Evolutionary conservation across 2,797 vertebrate genomes (phyloP), one percentile per base, ranked within the genome.

Genomic region (Danio tinwini): DNA sequence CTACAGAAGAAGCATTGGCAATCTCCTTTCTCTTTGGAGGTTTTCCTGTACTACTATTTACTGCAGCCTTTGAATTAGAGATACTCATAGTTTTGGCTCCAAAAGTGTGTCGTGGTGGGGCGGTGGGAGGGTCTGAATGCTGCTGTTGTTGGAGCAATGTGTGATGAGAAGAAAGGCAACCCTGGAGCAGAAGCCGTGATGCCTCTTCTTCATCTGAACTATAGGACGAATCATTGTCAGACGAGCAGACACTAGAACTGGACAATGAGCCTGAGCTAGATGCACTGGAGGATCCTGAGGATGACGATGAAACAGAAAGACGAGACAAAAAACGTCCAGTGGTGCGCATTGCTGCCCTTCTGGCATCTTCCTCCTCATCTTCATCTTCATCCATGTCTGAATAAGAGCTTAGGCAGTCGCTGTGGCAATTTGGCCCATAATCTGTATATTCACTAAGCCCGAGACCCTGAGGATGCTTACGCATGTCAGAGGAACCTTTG

Each of bases 171-270:
- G 94, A 91, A 83, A 96, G 92, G 83, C 95, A 96, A 76, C 93
- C 92, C 90, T 94, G 95, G 55, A 95, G 91, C 78, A 98, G 94
- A 90, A 98, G 90, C 10, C 95, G 89, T 0, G 96, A 96, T 50
- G 96, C 96, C 42, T 96, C 96, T 39, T 98, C 97, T 49, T 98
- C 98, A 0, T 98, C 98, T 44, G 97, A 99, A 78, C 94, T 98
- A 84, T 97, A 98, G 0, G 97, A 98, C n/a, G 96, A 97, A 82
- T 99, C 98, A 0, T 99, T 98, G 85, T 98, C 97, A 0, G 97
- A 97, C 61, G 98, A 98, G 88, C 96, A 99, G 85, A 98, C 90
- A 83, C 96, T 97, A n/a, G 98, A 98, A 37, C 96, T 97, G 84
- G 97, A 98, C 85, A 96, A 76, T 39, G 97, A 98, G 74, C 96